Evolutionary conservation across 1,140 invertebrate genomes (phyloP), one percentile per base, ranked within the genome.

Genomic region (Meloidogyne floridensis): DNA sequence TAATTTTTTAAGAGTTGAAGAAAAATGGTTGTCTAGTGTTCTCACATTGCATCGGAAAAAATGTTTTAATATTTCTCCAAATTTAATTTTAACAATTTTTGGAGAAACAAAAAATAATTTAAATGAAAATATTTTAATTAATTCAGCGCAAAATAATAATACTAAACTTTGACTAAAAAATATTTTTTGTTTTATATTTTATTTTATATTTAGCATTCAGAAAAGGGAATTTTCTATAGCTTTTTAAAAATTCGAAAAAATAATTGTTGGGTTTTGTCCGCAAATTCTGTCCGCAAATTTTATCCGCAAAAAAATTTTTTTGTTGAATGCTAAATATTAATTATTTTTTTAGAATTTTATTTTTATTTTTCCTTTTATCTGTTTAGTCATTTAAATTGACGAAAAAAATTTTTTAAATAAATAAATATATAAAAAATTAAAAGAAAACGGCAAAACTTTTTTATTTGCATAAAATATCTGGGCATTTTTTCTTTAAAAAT

Each of bases 41-140:
- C 59, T 65, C n/a, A 65, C 15, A n/a, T 65, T 65, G 59, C 59
- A 65, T 93, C 93, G 72, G 20, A 54, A 74, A 18, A 47, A 47
- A 47, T 47, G 51, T 47, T 74, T 32, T 74, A 7, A 18, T 74
- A 15, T 54, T 47, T 74, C 51, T 74, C 51, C 72, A n/a, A 47
- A 47, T 47, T 54, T 74, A 18, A 47, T 47, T 54, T 54, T 74
- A 54, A 18, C 59, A 65, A 4, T 65, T n/a, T 65, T 65, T 4
- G 59, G n/a, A 65, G 59, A 65, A n/a, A 18, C n/a, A 4, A 65
- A 65, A 65, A 65, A 18, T 65, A 65, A 65, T 65, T 65, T 65
- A n/a, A 65, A 65, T 18, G 7, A 65, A 65, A 18, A 59, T 59
- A 15, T 13, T 59, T 65, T 11, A 11, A 13, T n/a, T 65, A 65